Evolutionary conservation across 2,113 vertebrate genomes (phyloP).

Genomic region (Heterotis niloticus): DNA sequence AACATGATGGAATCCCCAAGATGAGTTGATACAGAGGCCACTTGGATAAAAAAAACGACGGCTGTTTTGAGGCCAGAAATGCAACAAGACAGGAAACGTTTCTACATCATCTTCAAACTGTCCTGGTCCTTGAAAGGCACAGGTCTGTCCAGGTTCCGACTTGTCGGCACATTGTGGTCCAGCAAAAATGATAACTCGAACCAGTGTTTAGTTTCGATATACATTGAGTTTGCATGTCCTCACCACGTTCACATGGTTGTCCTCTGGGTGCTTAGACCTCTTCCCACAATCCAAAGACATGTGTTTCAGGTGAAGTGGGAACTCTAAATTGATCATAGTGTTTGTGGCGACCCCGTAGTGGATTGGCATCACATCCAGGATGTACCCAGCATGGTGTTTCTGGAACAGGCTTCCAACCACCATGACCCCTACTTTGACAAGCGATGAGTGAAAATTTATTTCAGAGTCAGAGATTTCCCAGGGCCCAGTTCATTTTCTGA

Average conservation of each 20-base stretch:
- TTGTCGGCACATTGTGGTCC: neutral
- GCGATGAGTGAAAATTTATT: too few species aligned
- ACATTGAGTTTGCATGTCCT: neutral
- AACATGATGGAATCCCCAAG: neutral
- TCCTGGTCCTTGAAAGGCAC: neutral
- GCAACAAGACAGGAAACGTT: too few species aligned
- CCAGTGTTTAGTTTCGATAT: neutral
- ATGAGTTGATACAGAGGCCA: neutral
- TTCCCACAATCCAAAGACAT: neutral
- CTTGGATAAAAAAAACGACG: neutral
- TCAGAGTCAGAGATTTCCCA: too few species aligned
- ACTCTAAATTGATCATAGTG: neutral
- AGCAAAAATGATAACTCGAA: neutral
- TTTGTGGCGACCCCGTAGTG: too few species aligned
- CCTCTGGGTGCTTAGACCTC: neutral
- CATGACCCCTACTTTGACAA: too few species aligned
- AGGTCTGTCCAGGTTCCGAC: neutral
- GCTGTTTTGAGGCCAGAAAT: neutral
- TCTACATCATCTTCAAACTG: neutral
- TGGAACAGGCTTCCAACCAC: too few species aligned
- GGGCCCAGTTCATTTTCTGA: too few species aligned
- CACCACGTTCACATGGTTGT: neutral
- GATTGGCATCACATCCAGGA: too few species aligned
- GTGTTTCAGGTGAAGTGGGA: neutral
- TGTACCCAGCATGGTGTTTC: too few species aligned